Conservation (phyloP, 2,113 vertebrate species). For the Toxotes jaculatrix region DNA sequence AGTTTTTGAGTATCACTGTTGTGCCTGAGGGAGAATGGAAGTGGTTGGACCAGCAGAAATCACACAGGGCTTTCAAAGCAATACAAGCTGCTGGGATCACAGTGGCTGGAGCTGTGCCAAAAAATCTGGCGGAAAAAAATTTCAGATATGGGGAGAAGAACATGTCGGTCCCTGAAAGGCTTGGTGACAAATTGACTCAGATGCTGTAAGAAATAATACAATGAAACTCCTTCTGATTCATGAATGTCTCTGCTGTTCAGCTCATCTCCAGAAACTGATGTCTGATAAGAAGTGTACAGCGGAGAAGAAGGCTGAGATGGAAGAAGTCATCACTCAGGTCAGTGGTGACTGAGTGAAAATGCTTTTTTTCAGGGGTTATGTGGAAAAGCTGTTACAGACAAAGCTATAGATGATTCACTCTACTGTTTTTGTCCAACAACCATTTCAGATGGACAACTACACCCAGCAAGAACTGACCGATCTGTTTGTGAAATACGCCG, state of each 20-base stretch:
- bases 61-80: slow-evolving; percentile 55
- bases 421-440: not conserved
- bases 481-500: slow-evolving; percentile 95
- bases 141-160: not conserved
- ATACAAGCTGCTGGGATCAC: slow-evolving; percentile 10
- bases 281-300: slow-evolving; percentile 96
- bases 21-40: slow-evolving; percentile 49
- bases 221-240: not conserved
- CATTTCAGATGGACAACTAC: slow-evolving; percentile 93
- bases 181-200: not conserved
- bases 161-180: not conserved
- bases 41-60: slow-evolving; percentile 59
- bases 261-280: slow-evolving; percentile 97
- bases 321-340: slow-evolving; percentile 93
- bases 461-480: slow-evolving; percentile 92
- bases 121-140: not conserved
- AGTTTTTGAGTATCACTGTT: slow-evolving; percentile 28
- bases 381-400: not conserved
- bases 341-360: not conserved
- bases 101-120: slow-evolving; percentile 31
- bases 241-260: slow-evolving; percentile 67
- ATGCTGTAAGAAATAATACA: not conserved
- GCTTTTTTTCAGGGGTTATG: not conserved
- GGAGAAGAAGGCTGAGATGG: slow-evolving; percentile 96
- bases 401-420: not conserved